A percentile compares a stretch with the other conserved stretches of the same genome.
Evolutionary conservation across 2,797 vertebrate species (phyloP).

Genomic region (Diglossa cyanea): DNA sequence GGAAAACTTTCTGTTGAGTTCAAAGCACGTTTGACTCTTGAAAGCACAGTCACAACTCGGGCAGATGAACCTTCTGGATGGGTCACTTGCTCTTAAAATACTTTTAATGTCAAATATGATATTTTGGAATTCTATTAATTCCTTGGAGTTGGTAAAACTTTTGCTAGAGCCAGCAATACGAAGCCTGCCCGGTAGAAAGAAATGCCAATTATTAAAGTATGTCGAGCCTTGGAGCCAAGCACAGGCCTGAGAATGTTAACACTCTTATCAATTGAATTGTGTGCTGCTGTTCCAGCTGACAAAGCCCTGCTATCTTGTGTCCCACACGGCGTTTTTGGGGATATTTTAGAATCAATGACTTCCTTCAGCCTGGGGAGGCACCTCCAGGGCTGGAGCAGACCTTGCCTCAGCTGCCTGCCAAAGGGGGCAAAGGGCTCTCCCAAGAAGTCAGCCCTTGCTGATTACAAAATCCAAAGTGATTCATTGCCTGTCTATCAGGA

Average conservation of each 20-base stretch:
- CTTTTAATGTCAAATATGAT: background rate
- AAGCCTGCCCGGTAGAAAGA: background rate
- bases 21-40: background rate
- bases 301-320: slow-evolving; percentile 29
- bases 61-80: background rate
- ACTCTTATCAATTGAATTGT: background rate
- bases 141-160: background rate
- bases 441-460: slow-evolving; percentile 73
- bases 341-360: slow-evolving; percentile 50
- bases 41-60: background rate
- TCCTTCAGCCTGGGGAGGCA: slow-evolving; percentile 39
- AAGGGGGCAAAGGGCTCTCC: slow-evolving; percentile 77
- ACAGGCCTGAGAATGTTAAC: background rate
- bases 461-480: slow-evolving; percentile 73
- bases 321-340: background rate
- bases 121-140: background rate
- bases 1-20: background rate
- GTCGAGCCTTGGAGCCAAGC: background rate
- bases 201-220: background rate
- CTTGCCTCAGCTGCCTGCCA: slow-evolving; percentile 68
- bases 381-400: slow-evolving; percentile 34
- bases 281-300: background rate
- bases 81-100: background rate
- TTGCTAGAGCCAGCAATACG: background rate
- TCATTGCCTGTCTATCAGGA: slow-evolving; percentile 64